phyloP scores from a whole-genome alignment of 2,888 invertebrate species.

The Tupiocoris notatus region DNA sequence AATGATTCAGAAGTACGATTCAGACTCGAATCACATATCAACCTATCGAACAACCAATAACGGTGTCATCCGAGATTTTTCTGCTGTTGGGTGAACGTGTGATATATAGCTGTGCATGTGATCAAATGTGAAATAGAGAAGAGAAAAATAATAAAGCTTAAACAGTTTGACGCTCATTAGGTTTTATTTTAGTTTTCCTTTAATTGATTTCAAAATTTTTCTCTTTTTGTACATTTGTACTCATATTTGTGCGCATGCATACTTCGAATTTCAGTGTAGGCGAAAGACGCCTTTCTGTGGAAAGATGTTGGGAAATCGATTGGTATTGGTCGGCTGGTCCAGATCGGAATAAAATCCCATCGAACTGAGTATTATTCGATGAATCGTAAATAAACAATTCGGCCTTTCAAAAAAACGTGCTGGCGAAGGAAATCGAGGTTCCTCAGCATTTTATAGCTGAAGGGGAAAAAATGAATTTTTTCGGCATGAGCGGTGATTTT shows the following conservation, averaged over 20 bases:
- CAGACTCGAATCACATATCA: conserved; percentile 11
- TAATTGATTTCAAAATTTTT: neutral
- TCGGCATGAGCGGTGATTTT: too few species aligned
- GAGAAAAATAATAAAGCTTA: neutral
- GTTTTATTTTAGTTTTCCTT: conserved; percentile 1
- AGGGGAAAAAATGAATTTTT: too few species aligned
- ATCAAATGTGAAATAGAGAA: neutral
- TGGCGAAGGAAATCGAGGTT: too few species aligned
- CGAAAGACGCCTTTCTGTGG: too few species aligned
- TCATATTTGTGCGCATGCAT: neutral
- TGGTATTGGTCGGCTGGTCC: too few species aligned
- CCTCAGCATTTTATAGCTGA: too few species aligned
- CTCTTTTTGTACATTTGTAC: neutral
- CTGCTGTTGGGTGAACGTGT: conserved; percentile 1
- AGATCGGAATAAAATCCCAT: too few species aligned
- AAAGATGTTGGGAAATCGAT: too few species aligned
- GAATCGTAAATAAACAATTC: too few species aligned
- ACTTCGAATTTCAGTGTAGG: neutral
- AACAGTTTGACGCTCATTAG: conserved; percentile 23
- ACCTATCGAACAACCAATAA: conserved; percentile 11
- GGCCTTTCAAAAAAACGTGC: too few species aligned
- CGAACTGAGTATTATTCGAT: too few species aligned
- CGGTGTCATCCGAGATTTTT: conserved; percentile 9
- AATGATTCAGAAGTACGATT: neutral
- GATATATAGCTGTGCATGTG: conserved; percentile 17